Base-by-base conservation (phyloP, 1,140 invertebrate genomes). In the Akabosia matsudoensis region DNA sequence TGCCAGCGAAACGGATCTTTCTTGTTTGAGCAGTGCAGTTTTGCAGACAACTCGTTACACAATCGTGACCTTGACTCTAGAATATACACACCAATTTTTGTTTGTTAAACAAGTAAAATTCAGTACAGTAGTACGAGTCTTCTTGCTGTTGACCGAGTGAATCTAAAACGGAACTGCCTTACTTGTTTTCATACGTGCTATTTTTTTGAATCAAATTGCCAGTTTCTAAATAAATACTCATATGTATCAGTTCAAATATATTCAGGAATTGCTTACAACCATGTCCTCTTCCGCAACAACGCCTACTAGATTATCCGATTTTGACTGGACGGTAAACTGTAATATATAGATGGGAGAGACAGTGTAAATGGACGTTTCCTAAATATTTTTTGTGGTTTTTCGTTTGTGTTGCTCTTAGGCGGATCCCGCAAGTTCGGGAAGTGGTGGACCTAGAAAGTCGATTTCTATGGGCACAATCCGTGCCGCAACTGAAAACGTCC, bases 391-490 rank as follows among this genome's bases (percentile, higher is more conserved):
- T n/a, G n/a, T n/a, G n/a, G n/a, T 51, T 51, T 61, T n/a, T 22
- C 24, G 54, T 61, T 61, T 61, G 7, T 61, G 7, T 61, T 61
- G n/a, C n/a, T 61, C 4, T 16, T 85, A 85, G 77, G 82, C 85
- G 64, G 24, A 10, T 33, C 34, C 26, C 51, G 22, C 61, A 72
- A 30, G 24, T 4, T 83, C 82, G 54, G 82, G 84, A n/a, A 86
- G 86, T 70, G 85, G 88, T 70, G 85, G 88, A 18, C 92, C 92
- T 24, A 87, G 91, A 83, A 94, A 94, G 86, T 93, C 92, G 77
- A 88, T 92, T 82, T 94, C 92, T 79, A 93, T 94, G 92, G 92
- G 92, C 61, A 91, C 92, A 34, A 88, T 95, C 70, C 92, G 91
- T 84, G 89, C 91, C 13, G 30, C 13, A 37, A 37, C 13, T 72